Evolutionary conservation across 2,888 invertebrate species (phyloP).

Genomic region (Amorpha juglandis): DNA sequence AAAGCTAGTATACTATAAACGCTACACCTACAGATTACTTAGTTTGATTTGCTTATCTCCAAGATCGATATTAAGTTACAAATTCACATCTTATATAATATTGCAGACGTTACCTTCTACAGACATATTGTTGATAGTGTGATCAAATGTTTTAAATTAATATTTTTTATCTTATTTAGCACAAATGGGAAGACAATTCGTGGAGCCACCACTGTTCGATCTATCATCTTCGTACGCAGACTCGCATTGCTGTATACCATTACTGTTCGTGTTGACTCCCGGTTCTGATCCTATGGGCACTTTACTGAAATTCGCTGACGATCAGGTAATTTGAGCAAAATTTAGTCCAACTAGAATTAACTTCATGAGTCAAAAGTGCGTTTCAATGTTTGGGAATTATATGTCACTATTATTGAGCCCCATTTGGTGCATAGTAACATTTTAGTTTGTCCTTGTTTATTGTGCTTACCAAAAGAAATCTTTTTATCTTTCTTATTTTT

Average conservation of each 20-base stretch:
- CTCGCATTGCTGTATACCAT: conserved; percentile 93
- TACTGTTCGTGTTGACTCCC: conserved; percentile 96
- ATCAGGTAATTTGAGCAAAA: conserved; percentile 82
- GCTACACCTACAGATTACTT: too few species aligned
- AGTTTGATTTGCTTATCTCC: too few species aligned
- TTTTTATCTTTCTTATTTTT: too few species aligned
- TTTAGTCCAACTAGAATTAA: background rate
- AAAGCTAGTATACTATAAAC: too few species aligned
- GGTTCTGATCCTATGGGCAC: conserved; percentile 97
- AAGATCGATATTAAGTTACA: too few species aligned
- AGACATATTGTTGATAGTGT: too few species aligned
- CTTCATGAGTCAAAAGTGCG: background rate
- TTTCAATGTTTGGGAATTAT: background rate
- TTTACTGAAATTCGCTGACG: conserved; percentile 95
- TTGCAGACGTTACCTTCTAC: too few species aligned
- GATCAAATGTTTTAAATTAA: background rate
- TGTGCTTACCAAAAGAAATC: too few species aligned
- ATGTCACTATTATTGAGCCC: too few species aligned
- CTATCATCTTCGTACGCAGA: conserved; percentile 92
- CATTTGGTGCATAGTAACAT: too few species aligned
- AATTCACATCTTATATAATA: too few species aligned
- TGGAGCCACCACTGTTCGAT: conserved; percentile 96
- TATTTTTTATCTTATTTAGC: conserved; percentile 59
- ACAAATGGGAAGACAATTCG: conserved; percentile 90
- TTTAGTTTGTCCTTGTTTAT: too few species aligned